A percentile compares a stretch with the other conserved stretches of the same genome.
phyloP scores from a whole-genome alignment of 2,888 invertebrate genomes.

The Synanthedon andrenaeformis region DNA sequence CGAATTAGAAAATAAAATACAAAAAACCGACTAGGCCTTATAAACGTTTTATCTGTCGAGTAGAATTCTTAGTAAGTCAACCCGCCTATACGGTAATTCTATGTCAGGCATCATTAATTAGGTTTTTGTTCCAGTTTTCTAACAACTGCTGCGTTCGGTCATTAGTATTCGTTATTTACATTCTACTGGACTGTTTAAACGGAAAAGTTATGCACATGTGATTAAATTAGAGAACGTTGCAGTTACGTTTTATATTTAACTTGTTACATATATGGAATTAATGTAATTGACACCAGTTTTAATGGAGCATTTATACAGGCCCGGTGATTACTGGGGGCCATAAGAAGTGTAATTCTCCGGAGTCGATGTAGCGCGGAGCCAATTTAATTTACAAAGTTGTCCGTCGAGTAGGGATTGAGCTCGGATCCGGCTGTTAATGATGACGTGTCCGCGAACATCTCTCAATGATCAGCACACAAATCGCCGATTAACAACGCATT shows the following conservation, averaged over 20 bases:
- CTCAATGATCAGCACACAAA: conserved; percentile 25
- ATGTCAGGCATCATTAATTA: conserved; percentile 17
- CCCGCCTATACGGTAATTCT: conserved; percentile 9
- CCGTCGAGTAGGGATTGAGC: conserved; percentile 52
- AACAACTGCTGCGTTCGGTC: conserved; percentile 22
- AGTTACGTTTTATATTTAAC: conserved; percentile 43
- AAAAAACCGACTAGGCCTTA: not conserved
- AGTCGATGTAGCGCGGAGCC: conserved; percentile 42
- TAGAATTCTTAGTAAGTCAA: not conserved
- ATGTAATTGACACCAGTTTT: conserved; percentile 63
- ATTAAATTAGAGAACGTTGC: conserved; percentile 47
- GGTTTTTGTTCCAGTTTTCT: conserved; percentile 24
- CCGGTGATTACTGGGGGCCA: conserved; percentile 45
- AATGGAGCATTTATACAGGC: conserved; percentile 54
- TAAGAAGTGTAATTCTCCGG: conserved; percentile 52
- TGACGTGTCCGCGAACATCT: conserved; percentile 36
- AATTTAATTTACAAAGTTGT: conserved; percentile 66
- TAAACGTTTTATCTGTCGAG: not conserved
- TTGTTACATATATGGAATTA: conserved; percentile 51
- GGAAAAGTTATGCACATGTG: conserved; percentile 44
- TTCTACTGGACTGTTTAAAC: conserved; percentile 44
- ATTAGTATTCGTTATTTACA: conserved; percentile 30
- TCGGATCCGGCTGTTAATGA: conserved; percentile 31
- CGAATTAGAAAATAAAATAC: not conserved
- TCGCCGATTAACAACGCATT: not conserved